Evolutionary conservation across 2,113 vertebrate genomes (phyloP), one percentile per base, ranked within the genome.

Genomic region (Dascyllus trimaculatus): DNA sequence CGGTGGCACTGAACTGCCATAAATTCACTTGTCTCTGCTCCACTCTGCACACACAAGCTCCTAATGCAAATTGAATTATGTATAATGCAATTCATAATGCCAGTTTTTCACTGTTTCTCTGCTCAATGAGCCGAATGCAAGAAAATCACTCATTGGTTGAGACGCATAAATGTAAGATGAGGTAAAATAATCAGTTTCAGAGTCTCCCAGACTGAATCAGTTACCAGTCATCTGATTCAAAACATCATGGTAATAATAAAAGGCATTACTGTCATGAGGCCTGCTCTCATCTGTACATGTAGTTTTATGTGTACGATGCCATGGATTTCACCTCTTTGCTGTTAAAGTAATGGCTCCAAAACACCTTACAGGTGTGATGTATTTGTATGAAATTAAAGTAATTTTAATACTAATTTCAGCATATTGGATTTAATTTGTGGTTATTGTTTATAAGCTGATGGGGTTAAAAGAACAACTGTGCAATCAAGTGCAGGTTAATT

Each of bases 401-500:
- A 29, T 29, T 29, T 29, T 49, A 19, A 49, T 49, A 19, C 17
- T 18, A 11, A 49, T 49, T 49, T 49, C 21, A 63, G 22, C 46
- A 26, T 11, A 2, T 1, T 52, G 15, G 40, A 64, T 58, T 52
- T 43, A 21, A 29, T 9, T 43, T 43, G 40, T 13, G 11, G 10
- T 43, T 43, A 43, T 43, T 43, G 40, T 14, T 43, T 43, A 43
- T 43, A 13, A 43, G 13, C 40, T 43, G 40, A 43, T 43, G 11
- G 14, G 40, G 1, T 43, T 11, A 43, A 43, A 43, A 14, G 40
- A 43, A 73, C 63, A 68, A 73, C 61, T 58, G 51, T 63, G 69
- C 69, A 63, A 83, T 78, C 62, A 78, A 73, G 43, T n/a, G 1
- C 15, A 11, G 58, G 40, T 56, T 81, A 49, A 75, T 81, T 70